Base-by-base conservation (phyloP, 2,797 vertebrate species). In the Adrianichthys oophorus region DNA sequence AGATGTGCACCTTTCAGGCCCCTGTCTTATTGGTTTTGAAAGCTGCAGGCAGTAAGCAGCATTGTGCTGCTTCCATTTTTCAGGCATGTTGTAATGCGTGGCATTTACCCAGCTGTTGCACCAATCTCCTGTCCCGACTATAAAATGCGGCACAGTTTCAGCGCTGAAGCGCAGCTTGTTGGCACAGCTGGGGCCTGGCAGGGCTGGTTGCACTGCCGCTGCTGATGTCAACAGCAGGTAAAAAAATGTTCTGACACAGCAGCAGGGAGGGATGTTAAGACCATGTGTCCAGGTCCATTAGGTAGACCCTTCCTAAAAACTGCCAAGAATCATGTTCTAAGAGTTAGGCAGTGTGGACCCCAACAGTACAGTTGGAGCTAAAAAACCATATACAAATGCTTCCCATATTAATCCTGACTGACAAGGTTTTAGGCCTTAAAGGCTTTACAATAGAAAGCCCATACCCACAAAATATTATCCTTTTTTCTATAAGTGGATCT, bases 41-140 rank as follows among this genome's bases (percentile, higher is more conserved):
- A 72, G 52, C 68, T 62, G 51, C 68, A 64, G 68, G 59, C 64
- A 53, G 59, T 54, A 67, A 19, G 32, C 48, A 41, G 48, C 65
- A 50, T 40, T n/a, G 51, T 16, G 40, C 29, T 55, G 53, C 48
- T 41, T 75, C 70, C 59, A 6, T 68, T 63, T 62, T 53, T 66
- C 56, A 62, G 65, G 54, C 59, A 15, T 51, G 63, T 61, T 69
- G 56, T 65, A 37, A 65, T 67, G 15, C 53, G 61, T 81, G 79
- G 73, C 76, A 52, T 73, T 70, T 52, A 58, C 68, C 76, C 80
- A 77, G 79, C 71, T 79, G 82, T 64, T 65, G 74, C 74, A 5
- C 55, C 65, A 26, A 72, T 80, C 57, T 75, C 65, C 64, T 57
- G 74, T 68, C 48, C 18, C 17, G 1, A 19, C 65, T 70, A 42